phyloP scores from a whole-genome alignment of 2,888 invertebrate species.

The Ophion slaviceki region DNA sequence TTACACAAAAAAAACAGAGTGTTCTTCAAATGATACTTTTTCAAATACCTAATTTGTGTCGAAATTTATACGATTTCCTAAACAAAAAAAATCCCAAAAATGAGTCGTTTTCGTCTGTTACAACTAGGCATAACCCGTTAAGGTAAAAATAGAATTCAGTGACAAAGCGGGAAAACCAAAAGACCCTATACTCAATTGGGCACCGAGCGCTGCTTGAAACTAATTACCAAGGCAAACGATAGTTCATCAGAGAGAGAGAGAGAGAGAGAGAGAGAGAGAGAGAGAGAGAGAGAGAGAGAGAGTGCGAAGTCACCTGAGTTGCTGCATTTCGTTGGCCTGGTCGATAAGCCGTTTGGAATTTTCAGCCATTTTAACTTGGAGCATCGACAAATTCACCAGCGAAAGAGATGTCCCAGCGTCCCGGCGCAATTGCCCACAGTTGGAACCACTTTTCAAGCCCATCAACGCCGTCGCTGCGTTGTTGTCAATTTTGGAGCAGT shows the following conservation, averaged over 20 bases:
- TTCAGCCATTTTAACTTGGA: conserved; percentile 27
- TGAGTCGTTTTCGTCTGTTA: no score
- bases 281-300: background rate
- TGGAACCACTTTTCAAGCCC: background rate
- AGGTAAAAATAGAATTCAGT: no score
- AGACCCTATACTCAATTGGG: no score
- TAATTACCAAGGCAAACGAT: no score
- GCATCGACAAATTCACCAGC: background rate
- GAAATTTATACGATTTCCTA: no score
- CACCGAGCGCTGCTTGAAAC: background rate
- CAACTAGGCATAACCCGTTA: no score
- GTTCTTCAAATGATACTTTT: no score
- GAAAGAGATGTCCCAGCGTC: background rate
- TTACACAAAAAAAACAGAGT: no score
- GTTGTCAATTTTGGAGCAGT: background rate
- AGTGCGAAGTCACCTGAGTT: conserved; percentile 35
- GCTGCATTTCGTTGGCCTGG: conserved; percentile 24
- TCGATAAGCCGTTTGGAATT: conserved; percentile 21
- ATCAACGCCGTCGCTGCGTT: background rate
- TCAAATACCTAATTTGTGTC: no score
- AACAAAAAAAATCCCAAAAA: no score
- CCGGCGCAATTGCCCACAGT: background rate
- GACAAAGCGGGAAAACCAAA: no score
- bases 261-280: no score
- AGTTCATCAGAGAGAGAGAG: background rate